Conservation (phyloP, 1,140 invertebrate species). For the Trichonephila clavata region DNA sequence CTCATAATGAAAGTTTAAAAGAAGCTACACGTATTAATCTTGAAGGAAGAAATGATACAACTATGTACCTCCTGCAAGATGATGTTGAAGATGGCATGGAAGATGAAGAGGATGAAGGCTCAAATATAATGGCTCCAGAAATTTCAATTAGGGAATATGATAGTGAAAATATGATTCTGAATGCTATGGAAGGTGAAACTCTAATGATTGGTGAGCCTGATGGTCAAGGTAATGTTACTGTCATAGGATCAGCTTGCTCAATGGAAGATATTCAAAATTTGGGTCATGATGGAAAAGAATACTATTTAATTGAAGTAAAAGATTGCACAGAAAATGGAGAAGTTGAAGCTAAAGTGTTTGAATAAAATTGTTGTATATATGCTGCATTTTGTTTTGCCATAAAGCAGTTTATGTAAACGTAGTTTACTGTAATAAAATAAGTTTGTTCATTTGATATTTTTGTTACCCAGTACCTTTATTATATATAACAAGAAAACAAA, state of each 20-base stretch:
- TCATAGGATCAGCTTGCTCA: conserved; percentile 69
- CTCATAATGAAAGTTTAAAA: conserved; percentile 53
- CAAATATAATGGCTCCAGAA: conserved; percentile 60
- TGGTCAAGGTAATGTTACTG: conserved; percentile 72
- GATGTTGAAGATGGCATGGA: conserved; percentile 51
- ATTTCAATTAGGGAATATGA: conserved; percentile 66
- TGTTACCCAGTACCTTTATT: neutral
- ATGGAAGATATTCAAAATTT: conserved; percentile 74
- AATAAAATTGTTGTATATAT: conserved; percentile 25
- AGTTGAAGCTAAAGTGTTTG: conserved; percentile 62
- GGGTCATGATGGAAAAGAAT: conserved; percentile 65
- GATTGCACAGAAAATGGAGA: conserved; percentile 52
- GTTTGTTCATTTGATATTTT: neutral
- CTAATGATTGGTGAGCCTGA: conserved; percentile 70
- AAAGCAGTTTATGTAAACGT: conserved; percentile 18
- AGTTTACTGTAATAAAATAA: conserved; percentile 21
- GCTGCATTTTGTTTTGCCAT: conserved; percentile 23
- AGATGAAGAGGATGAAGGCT: conserved; percentile 53
- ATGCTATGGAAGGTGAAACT: conserved; percentile 65
- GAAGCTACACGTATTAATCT: conserved; percentile 58
- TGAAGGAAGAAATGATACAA: neutral
- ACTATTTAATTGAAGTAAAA: conserved; percentile 74
- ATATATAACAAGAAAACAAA: too few species aligned
- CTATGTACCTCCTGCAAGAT: conserved; percentile 65
- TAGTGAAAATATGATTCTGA: conserved; percentile 59